These are phyloP conservation scores for Mimas tiliae DNA, from an alignment of 2,888 invertebrate species.

Conservation along the genomic window DNA sequence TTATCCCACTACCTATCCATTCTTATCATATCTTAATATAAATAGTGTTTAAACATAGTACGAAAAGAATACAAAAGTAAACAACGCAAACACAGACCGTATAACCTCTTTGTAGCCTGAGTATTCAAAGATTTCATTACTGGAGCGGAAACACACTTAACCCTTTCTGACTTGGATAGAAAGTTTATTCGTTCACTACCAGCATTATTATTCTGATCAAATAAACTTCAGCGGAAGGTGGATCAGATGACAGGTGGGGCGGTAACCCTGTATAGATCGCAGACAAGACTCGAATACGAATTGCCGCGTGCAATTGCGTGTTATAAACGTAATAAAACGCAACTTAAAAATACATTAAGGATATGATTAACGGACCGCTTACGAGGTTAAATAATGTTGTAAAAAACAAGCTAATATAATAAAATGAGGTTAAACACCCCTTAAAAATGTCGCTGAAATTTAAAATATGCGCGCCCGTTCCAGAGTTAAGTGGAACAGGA, in stretches of 20 bases:
- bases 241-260: slow-evolving; percentile 17
- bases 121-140: slow-evolving; percentile 11
- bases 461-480: slow-evolving; percentile 37
- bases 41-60: background rate
- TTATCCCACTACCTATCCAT: background rate
- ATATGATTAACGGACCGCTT: slow-evolving; percentile 32
- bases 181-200: slow-evolving; percentile 24
- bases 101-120: background rate
- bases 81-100: no score
- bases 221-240: slow-evolving; percentile 26
- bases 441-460: slow-evolving; percentile 40
- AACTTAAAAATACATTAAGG: slow-evolving; percentile 32
- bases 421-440: slow-evolving; percentile 43
- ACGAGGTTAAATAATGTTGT: slow-evolving; percentile 29
- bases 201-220: slow-evolving; percentile 31
- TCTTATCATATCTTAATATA: background rate
- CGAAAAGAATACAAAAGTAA: background rate
- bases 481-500: slow-evolving; percentile 49
- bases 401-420: slow-evolving; percentile 33
- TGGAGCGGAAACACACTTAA: slow-evolving; percentile 15
- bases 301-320: slow-evolving; percentile 14
- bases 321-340: slow-evolving; percentile 22
- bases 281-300: slow-evolving; percentile 19
- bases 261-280: slow-evolving; percentile 19
- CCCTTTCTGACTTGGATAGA: slow-evolving; percentile 21